Conservation (phyloP, 2,888 invertebrate species). For the Uloborus plumipes region DNA sequence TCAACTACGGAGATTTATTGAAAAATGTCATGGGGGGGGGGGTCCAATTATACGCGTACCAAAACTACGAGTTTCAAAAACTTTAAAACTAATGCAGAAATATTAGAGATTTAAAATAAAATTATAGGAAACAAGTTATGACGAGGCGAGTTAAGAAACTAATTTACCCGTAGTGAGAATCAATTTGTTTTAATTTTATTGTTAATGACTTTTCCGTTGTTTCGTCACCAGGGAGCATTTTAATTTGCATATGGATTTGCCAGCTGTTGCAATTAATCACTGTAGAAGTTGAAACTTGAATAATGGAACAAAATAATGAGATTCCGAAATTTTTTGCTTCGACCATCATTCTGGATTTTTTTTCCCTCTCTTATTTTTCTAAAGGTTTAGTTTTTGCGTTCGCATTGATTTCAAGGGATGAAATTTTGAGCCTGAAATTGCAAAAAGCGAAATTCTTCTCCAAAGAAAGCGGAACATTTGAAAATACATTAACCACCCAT, state of each 20-base stretch:
- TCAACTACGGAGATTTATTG: no score
- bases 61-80: no score
- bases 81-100: no score
- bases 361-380: not conserved
- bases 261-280: conserved; percentile 23
- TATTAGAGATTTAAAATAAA: no score
- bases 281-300: conserved; percentile 15
- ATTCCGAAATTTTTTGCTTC: not conserved
- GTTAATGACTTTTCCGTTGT: conserved; percentile 17
- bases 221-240: conserved; percentile 6
- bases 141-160: not conserved
- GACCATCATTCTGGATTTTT: not conserved
- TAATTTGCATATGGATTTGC: conserved; percentile 11
- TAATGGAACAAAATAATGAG: conserved; percentile 6
- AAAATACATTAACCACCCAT: conserved; percentile 6
- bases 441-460: conserved; percentile 6
- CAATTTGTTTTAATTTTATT: conserved; percentile 18
- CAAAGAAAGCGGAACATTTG: not conserved
- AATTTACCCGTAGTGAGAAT: conserved; percentile 1
- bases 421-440: not conserved
- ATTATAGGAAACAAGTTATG: no score
- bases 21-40: no score
- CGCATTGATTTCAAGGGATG: conserved; percentile 3
- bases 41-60: no score
- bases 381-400: not conserved